Evolutionary conservation across 2,888 invertebrate genomes (phyloP).

Genomic region (Lumbricus terrestris): DNA sequence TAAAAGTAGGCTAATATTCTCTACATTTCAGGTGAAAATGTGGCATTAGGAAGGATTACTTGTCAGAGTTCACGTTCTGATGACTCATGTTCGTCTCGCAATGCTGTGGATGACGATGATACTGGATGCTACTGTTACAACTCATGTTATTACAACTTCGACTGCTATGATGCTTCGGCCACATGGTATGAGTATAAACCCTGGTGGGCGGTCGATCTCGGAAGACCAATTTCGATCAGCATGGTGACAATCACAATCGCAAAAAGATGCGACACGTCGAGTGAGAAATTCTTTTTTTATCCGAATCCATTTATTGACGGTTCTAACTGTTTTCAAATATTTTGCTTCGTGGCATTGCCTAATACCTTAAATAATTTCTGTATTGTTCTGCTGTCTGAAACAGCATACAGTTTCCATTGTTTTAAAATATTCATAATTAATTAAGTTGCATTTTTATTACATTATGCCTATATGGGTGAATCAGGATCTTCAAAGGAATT

Average conservation of each 20-base stretch:
- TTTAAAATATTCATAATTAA: too few relatives aligned
- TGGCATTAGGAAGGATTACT: background rate
- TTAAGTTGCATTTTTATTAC: too few relatives aligned
- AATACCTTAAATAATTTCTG: too few relatives aligned
- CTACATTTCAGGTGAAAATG: background rate
- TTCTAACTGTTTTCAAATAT: too few relatives aligned
- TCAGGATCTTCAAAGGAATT: too few relatives aligned
- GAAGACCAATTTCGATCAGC: background rate
- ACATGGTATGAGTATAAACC: background rate
- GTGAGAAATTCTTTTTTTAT: background rate
- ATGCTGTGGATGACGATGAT: background rate
- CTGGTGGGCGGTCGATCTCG: background rate
- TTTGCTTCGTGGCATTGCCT: background rate
- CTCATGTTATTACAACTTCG: background rate
- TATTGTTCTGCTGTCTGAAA: too few relatives aligned
- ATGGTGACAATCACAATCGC: background rate
- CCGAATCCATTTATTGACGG: background rate
- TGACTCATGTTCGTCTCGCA: background rate
- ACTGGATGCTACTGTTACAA: background rate
- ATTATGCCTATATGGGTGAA: too few relatives aligned
- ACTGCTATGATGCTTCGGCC: background rate
- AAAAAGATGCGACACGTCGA: background rate
- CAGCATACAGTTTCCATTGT: too few relatives aligned
- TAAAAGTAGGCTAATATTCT: background rate
- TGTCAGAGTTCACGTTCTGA: background rate